Evolutionary conservation across 2,797 vertebrate genomes (phyloP).

Genomic region (Myripristis jacobus): DNA sequence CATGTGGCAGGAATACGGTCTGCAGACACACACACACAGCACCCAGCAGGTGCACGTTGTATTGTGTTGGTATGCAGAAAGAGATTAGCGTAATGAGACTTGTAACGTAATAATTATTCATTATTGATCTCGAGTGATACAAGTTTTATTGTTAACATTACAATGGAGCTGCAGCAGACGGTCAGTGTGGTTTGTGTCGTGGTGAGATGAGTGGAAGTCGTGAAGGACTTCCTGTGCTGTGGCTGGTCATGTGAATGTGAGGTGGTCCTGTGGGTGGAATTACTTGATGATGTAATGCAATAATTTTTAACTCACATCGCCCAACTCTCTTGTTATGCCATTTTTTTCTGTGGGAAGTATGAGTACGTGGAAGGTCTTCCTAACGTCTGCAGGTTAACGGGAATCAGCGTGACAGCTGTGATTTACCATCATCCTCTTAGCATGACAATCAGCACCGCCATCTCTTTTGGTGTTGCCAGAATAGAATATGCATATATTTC

Average conservation of each 20-base stretch:
- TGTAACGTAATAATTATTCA: too few relatives aligned
- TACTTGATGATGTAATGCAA: background rate
- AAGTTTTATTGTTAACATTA: background rate
- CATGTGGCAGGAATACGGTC: too few relatives aligned
- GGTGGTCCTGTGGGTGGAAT: slow-evolving; percentile 8
- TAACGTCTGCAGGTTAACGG: slow-evolving; percentile 5
- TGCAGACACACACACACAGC: too few relatives aligned
- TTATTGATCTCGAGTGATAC: too few relatives aligned
- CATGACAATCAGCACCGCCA: background rate
- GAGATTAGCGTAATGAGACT: too few relatives aligned
- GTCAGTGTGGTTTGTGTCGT: slow-evolving; percentile 1
- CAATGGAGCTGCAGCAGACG: background rate
- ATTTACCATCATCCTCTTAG: background rate
- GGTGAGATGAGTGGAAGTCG: slow-evolving; percentile 15
- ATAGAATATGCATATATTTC: background rate
- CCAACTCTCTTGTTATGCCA: too few relatives aligned
- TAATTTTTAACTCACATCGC: background rate
- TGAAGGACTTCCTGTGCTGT: slow-evolving; percentile 15
- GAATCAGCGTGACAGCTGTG: background rate
- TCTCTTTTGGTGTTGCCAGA: background rate
- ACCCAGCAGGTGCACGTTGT: too few relatives aligned
- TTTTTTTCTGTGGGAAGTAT: too few relatives aligned
- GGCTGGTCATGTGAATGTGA: slow-evolving; percentile 27
- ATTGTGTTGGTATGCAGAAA: too few relatives aligned
- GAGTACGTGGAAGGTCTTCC: background rate